Evolutionary conservation across 2,888 invertebrate genomes (phyloP), one percentile per base, ranked within the genome.

Genomic region (Dusona sp.): DNA sequence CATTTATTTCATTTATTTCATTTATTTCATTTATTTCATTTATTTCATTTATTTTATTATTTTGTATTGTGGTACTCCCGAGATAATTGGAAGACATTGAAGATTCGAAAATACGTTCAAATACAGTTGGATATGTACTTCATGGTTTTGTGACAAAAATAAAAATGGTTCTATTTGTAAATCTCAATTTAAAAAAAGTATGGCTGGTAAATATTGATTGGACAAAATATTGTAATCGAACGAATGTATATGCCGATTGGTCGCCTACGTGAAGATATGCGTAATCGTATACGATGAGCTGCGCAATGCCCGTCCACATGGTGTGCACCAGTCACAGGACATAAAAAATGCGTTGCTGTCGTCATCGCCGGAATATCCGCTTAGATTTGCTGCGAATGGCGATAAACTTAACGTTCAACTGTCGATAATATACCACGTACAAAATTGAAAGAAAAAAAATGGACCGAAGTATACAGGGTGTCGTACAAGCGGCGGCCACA

Each of bases 351-450:
- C 25, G 6, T 8, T 51, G 45, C 70, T 33, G 51, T 48, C 70
- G 70, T 70, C 48, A 72, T 72, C 48, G 33, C 51, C 9, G 25
- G 33, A 72, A 72, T 51, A 72, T 51, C n/a, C 51, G 72, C 33
- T 65, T n/a, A 48, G 19, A 61, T 61, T 65, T 6, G 65, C 29
- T 65, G 16, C 33, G 36, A 65, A 65, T 7, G 36, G 65, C 33
- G 65, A 19, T 65, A 33, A 2, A 11, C 29, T 19, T 13, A 4
- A 33, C 65, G n/a, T 65, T 65, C 61, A 25, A 25, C 61, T 13
- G 25, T 61, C 61, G 61, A 61, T 29, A 61, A 22, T 25, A 29
- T 61, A 6, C 16, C 3, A n/a, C 19, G 48, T 48, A n/a, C 19
- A 48, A 48, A n/a, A 48, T 0, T 3, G 4, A 48, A 48, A n/a